Evolutionary conservation across 2,888 invertebrate species (phyloP).

Genomic region (Cataglyphis altisquamis): DNA sequence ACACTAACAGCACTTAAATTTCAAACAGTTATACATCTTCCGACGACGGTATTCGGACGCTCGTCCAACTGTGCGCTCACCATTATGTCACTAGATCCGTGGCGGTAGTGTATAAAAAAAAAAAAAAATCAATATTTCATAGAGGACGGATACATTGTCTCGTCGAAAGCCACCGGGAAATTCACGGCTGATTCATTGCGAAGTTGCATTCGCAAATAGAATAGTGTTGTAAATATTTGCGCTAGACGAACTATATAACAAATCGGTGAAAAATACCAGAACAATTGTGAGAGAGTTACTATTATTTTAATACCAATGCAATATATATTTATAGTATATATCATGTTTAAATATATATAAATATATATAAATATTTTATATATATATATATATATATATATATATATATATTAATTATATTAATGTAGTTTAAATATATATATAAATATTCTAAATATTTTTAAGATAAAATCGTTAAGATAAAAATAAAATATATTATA

Average conservation of each 20-base stretch:
- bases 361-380: too few relatives aligned
- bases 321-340: background rate
- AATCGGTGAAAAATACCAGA: background rate
- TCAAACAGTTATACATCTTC: slow-evolving; percentile 78
- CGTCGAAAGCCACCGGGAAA: slow-evolving; percentile 2
- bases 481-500: slow-evolving; percentile 8
- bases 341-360: background rate
- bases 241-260: background rate
- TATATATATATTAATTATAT: too few relatives aligned
- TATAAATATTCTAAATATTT: background rate
- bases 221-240: slow-evolving; percentile 13
- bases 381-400: too few relatives aligned
- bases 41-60: background rate
- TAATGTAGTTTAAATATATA: too few relatives aligned
- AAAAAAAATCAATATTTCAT: slow-evolving; percentile 73
- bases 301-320: too few relatives aligned
- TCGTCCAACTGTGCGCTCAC: slow-evolving; percentile 32
- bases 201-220: background rate
- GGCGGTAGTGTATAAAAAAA: slow-evolving; percentile 51
- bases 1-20: slow-evolving; percentile 77
- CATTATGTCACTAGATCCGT: slow-evolving; percentile 60
- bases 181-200: slow-evolving; percentile 2
- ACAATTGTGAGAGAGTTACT: background rate
- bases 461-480: background rate
- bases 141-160: slow-evolving; percentile 33